Evolutionary conservation across 2,888 invertebrate genomes (phyloP), one percentile per base, ranked within the genome.

Genomic region (Augiades crinisus): DNA sequence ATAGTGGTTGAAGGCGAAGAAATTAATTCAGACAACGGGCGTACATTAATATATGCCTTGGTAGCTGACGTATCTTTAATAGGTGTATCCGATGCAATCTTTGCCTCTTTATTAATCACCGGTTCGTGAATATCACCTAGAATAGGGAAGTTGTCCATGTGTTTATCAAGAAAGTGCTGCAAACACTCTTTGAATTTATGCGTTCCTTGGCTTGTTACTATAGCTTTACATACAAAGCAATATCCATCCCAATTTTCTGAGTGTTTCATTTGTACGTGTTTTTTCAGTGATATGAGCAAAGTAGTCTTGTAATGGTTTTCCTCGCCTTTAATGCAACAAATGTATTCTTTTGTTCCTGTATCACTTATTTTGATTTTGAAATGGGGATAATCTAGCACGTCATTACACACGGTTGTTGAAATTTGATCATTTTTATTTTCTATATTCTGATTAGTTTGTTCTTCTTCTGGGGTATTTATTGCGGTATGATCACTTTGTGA

Each of bases 231-330:
- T 7, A 85, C 59, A 43, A 64, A 73, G 63, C 92, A 92, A 61
- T 81, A 90, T 0, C 92, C 92, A 55, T 90, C 88, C 92, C 92
- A 92, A 14, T 66, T 69, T 19, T 90, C 83, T 2, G 61, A 57
- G 56, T 89, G 89, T 57, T 82, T 85, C 0, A 64, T 53, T 62
- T 87, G 84, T 1, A 86, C 75, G 54, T 88, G 88, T 63, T 82
- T 86, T 57, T 87, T 89, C 61, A 89, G 74, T 2, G 87, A 87
- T 63, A 89, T 89, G 22, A 86, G 59, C 13, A 88, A 72, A 3
- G 74, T 61, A 0, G 83, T 85, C 60, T 73, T 76, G 16, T 91
- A 89, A 62, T 88, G 87, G 45, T 69, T 65, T 22, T 75, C 69
- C 14, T 57, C 59, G 8, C 78, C 76, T 56, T 86, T 86, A 38